These are phyloP conservation scores for Petrolisthes manimaculis DNA, from an alignment of 2,888 invertebrate species.

Conservation along the genomic window DNA sequence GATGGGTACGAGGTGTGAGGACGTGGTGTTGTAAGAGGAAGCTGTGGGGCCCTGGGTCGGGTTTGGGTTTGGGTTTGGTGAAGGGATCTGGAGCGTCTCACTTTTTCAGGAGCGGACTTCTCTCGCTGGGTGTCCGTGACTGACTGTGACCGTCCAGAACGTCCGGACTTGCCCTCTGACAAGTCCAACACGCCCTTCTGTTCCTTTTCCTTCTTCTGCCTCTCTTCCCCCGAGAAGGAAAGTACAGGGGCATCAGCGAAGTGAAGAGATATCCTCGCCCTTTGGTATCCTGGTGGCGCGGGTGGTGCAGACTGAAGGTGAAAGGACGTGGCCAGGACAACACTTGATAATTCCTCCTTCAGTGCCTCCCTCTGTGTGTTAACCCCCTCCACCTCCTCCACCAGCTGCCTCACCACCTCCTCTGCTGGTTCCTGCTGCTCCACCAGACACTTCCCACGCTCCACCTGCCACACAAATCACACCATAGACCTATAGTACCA, in stretches of 20 bases:
- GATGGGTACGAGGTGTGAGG: too few species aligned
- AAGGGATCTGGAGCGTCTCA: neutral
- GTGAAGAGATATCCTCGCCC: conserved; percentile 23
- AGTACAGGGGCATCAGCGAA: conserved; percentile 19
- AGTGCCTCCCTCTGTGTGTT: conserved; percentile 3
- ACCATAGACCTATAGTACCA: neutral
- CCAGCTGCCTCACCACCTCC: conserved; percentile 26
- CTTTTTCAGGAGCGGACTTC: neutral
- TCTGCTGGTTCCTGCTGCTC: conserved; percentile 12
- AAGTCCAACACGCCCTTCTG: neutral
- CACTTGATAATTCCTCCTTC: neutral
- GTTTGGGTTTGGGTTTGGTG: neutral
- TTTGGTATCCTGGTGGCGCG: conserved; percentile 19
- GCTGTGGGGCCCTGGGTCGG: neutral
- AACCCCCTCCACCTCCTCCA: conserved; percentile 18
- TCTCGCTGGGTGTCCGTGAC: neutral
- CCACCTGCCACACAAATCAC: conserved; percentile 9
- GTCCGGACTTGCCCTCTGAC: neutral
- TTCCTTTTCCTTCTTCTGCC: neutral
- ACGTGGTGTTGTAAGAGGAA: too few species aligned
- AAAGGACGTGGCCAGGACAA: conserved; percentile 18
- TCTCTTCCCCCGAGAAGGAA: conserved; percentile 25
- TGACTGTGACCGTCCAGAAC: neutral
- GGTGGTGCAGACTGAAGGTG: neutral
- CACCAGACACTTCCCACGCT: conserved; percentile 24